Conservation (phyloP, 2,888 invertebrate species). For the Patella caerulea region DNA sequence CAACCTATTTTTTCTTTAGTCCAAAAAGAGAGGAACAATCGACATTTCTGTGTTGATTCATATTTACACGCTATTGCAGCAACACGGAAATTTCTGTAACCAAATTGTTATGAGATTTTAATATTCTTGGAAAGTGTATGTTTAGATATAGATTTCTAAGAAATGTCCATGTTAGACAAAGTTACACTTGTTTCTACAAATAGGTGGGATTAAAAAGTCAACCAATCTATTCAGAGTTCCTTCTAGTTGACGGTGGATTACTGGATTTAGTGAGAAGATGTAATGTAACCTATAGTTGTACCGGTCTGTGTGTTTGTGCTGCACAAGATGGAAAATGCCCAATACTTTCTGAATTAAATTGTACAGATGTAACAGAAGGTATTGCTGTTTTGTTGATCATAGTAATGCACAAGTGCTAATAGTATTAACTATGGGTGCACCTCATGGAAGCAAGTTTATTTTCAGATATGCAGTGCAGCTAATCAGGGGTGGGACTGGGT, state of each 20-base stretch:
- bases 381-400: too few species aligned
- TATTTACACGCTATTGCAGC: neutral
- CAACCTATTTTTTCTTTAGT: too few species aligned
- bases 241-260: neutral
- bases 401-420: too few species aligned
- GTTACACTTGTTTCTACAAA: neutral
- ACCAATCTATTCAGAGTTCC: neutral
- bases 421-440: too few species aligned
- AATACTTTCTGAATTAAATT: neutral
- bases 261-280: neutral
- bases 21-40: neutral
- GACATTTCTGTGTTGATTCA: neutral
- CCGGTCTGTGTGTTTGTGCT: neutral
- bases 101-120: neutral
- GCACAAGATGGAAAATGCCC: constrained; percentile 16
- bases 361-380: too few species aligned
- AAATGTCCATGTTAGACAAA: neutral
- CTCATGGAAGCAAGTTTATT: too few species aligned
- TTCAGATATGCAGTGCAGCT: too few species aligned
- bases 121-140: neutral
- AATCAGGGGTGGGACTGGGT: too few species aligned
- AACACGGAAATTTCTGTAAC: neutral
- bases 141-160: neutral
- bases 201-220: neutral
- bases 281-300: neutral